Conservation (phyloP, 2,797 vertebrate species). For the Paratrypauchen microcephalus region DNA sequence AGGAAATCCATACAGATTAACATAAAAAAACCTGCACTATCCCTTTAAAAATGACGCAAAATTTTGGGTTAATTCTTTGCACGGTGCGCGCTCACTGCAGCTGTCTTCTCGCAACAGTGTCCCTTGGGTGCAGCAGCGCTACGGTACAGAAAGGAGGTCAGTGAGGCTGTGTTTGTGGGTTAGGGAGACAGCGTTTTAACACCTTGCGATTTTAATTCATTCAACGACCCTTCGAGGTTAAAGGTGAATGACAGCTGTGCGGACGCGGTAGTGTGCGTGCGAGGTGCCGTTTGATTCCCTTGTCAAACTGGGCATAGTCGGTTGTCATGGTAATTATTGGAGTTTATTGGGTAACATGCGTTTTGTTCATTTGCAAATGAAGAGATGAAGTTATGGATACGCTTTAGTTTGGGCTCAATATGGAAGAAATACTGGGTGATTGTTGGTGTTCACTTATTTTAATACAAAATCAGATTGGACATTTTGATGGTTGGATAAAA, state of each 20-base stretch:
- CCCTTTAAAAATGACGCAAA: not conserved
- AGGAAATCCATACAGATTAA: too few relatives aligned
- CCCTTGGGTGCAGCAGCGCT: conserved; percentile 19
- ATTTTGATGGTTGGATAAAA: too few relatives aligned
- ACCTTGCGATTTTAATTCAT: not conserved
- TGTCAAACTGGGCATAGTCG: not conserved
- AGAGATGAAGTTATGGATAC: too few relatives aligned
- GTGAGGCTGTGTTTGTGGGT: conserved; percentile 61
- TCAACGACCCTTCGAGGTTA: not conserved
- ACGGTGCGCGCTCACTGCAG: conserved; percentile 10
- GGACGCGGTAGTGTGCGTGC: not conserved
- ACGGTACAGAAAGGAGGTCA: conserved; percentile 61
- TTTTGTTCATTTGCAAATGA: too few relatives aligned
- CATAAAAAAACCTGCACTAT: too few relatives aligned
- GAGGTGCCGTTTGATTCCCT: not conserved
- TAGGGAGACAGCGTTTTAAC: conserved; percentile 32
- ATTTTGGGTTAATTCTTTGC: not conserved
- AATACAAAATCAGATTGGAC: too few relatives aligned
- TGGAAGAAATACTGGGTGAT: too few relatives aligned
- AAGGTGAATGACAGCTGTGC: not conserved
- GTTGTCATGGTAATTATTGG: not conserved
- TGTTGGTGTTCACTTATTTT: too few relatives aligned
- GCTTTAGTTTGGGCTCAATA: too few relatives aligned
- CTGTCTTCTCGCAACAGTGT: conserved; percentile 29
- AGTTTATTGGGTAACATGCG: not conserved